Percentiles rank a stretch among this genome's conserved stretches.
phyloP scores from a whole-genome alignment of 2,113 vertebrate species.

The Neomonachus schauinslandi region DNA sequence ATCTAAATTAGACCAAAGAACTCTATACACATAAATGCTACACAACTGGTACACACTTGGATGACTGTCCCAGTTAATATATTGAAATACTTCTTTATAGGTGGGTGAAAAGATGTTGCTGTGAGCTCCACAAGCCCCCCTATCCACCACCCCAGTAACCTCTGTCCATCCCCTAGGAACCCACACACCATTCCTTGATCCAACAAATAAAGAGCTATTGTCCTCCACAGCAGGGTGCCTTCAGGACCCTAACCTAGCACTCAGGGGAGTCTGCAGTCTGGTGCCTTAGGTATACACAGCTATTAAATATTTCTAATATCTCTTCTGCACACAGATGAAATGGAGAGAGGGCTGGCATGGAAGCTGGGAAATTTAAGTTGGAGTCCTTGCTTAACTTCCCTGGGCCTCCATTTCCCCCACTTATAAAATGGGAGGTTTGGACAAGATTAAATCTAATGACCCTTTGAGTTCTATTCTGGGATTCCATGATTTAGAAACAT shows the following conservation, averaged over 20 bases:
- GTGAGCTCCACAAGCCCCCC: neutral
- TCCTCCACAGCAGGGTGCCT: neutral
- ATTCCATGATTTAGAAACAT: constrained; percentile 49
- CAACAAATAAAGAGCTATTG: neutral
- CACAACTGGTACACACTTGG: neutral
- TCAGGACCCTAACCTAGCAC: neutral
- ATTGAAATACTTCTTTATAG: neutral
- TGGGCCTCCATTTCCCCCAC: neutral
- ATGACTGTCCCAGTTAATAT: neutral
- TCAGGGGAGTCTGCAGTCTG: neutral
- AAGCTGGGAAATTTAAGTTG: constrained; percentile 22
- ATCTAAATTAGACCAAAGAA: constrained; percentile 57
- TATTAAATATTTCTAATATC: constrained; percentile 36
- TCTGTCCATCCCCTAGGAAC: neutral
- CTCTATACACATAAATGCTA: neutral
- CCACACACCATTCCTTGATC: neutral
- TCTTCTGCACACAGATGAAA: neutral
- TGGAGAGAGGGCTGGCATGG: neutral
- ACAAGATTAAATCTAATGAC: constrained; percentile 16
- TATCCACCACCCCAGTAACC: neutral
- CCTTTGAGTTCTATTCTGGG: neutral
- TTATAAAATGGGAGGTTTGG: constrained; percentile 10
- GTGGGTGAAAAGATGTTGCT: constrained; percentile 15
- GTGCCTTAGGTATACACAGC: neutral
- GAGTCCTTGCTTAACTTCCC: constrained; percentile 3